These are phyloP conservation scores for Xylota sylvarum DNA, from an alignment of 2,888 invertebrate species.

Conservation along the genomic window DNA sequence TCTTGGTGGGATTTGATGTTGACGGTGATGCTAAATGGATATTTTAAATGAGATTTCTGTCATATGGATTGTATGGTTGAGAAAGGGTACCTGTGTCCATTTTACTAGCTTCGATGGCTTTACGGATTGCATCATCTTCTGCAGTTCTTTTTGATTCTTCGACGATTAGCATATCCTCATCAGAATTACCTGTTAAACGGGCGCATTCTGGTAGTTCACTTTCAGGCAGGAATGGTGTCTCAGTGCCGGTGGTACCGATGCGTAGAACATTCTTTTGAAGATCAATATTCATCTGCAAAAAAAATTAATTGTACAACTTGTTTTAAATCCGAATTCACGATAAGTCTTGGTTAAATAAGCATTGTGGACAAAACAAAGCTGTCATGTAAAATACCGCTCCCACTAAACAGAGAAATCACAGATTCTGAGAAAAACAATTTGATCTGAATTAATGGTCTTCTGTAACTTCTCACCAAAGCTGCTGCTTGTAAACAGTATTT, in stretches of 20 bases:
- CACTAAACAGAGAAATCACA: too few species aligned
- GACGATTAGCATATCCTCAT: slow-evolving; percentile 86
- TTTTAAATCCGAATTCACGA: too few species aligned
- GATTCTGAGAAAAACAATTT: too few species aligned
- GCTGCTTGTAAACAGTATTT: too few species aligned
- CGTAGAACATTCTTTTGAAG: slow-evolving; percentile 93
- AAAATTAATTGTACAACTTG: too few species aligned
- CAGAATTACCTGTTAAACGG: slow-evolving; percentile 89
- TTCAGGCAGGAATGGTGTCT: slow-evolving; percentile 92
- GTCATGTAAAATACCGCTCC: too few species aligned
- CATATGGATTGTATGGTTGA: neutral
- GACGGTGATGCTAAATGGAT: slow-evolving; percentile 63
- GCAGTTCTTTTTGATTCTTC: slow-evolving; percentile 81
- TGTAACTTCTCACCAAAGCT: too few species aligned
- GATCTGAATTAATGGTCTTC: too few species aligned
- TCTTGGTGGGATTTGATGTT: slow-evolving; percentile 64
- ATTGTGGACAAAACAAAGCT: too few species aligned
- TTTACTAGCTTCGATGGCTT: slow-evolving; percentile 90
- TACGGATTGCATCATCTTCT: slow-evolving; percentile 90
- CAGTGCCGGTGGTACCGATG: slow-evolving; percentile 97
- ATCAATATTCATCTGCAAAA: slow-evolving; percentile 93
- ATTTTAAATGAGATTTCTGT: neutral
- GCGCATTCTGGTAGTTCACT: slow-evolving; percentile 92
- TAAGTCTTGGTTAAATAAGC: too few species aligned
- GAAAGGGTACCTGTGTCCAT: slow-evolving; percentile 83